phyloP scores from a whole-genome alignment of 2,113 vertebrate species.

The Poeciliopsis prolifica region DNA sequence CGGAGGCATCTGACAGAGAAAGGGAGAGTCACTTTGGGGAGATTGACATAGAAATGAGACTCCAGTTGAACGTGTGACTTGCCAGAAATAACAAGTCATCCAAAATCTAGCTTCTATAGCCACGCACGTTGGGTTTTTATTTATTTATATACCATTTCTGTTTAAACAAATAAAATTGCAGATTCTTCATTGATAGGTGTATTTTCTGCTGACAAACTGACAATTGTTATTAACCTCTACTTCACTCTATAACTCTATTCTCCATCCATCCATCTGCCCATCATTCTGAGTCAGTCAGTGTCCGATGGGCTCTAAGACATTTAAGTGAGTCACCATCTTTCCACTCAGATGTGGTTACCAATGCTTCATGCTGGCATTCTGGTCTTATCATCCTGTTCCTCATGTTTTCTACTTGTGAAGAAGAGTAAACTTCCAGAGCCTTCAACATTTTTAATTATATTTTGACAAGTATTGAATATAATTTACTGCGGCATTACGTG shows the following conservation, averaged over 20 bases:
- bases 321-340: conserved; percentile 11
- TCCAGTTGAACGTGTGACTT: conserved; percentile 43
- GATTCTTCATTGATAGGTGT: conserved; percentile 12
- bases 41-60: conserved; percentile 9
- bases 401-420: neutral
- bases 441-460: no score
- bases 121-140: conserved; percentile 37
- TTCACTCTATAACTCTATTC: conserved; percentile 13
- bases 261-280: conserved; percentile 14
- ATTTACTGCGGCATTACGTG: no score
- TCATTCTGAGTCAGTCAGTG: conserved; percentile 16
- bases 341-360: neutral
- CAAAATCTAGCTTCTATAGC: conserved; percentile 52
- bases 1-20: conserved; percentile 15
- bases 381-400: conserved; percentile 3
- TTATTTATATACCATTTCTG: conserved; percentile 54
- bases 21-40: neutral
- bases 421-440: neutral
- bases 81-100: conserved; percentile 54
- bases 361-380: conserved; percentile 17
- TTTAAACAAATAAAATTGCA: neutral
- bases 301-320: conserved; percentile 3
- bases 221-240: conserved; percentile 11
- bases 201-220: conserved; percentile 28
- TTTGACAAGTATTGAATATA: no score